A percentile compares a stretch with the other conserved stretches of the same genome.
phyloP scores from a whole-genome alignment of 1,140 invertebrate genomes.

The Leptestheria dahalacensis region DNA sequence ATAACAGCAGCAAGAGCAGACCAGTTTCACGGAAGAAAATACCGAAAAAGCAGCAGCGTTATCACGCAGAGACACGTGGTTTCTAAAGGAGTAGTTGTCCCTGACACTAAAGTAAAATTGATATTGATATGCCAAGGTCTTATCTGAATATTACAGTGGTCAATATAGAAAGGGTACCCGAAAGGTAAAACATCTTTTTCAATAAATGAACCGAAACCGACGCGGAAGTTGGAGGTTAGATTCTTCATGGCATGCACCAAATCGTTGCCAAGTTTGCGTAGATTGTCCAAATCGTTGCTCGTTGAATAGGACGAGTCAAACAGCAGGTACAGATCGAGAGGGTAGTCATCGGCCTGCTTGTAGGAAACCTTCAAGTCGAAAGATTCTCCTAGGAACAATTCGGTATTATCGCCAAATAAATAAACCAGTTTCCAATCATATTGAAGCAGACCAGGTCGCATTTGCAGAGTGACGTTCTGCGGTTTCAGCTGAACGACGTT shows the following conservation, averaged over 20 bases:
- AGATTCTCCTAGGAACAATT: background rate
- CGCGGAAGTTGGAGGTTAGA: constrained; percentile 62
- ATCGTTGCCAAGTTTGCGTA: constrained; percentile 45
- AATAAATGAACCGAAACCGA: constrained; percentile 79
- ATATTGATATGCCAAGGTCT: too few relatives aligned
- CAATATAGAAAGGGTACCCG: constrained; percentile 32
- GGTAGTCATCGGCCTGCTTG: constrained; percentile 56
- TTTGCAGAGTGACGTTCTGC: background rate
- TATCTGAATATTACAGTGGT: constrained; percentile 14
- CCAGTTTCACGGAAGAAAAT: constrained; percentile 27
- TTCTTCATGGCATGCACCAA: constrained; percentile 48
- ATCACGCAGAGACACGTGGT: constrained; percentile 35
- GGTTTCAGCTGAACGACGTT: background rate
- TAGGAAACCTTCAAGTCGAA: constrained; percentile 26
- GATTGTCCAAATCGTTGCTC: constrained; percentile 47
- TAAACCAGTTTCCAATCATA: too few relatives aligned
- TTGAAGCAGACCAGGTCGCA: background rate
- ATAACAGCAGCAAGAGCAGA: background rate
- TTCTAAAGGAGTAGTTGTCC: constrained; percentile 42
- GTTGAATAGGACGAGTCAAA: constrained; percentile 73
- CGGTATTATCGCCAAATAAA: background rate
- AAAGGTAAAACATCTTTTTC: constrained; percentile 74
- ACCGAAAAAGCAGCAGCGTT: constrained; percentile 29
- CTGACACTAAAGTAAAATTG: background rate
- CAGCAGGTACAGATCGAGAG: constrained; percentile 74